These are phyloP conservation scores for Balaeniceps rex DNA, from an alignment of 2,113 vertebrate species.

Conservation along the genomic window DNA sequence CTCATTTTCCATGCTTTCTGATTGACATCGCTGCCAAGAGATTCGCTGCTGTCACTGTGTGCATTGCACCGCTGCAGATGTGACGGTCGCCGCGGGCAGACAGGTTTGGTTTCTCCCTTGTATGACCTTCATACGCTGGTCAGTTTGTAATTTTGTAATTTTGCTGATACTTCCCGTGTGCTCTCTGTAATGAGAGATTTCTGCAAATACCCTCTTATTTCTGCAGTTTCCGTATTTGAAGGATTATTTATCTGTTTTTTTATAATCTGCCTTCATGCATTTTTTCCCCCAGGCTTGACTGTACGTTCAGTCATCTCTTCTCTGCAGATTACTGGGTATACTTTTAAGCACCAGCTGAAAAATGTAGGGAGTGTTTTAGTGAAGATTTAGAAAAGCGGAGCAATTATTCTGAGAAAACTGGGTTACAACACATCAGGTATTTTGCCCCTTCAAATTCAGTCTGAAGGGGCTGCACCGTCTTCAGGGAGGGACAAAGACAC, in stretches of 20 bases:
- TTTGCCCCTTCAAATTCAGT: not conserved
- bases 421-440: not conserved
- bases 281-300: not conserved
- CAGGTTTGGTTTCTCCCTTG: not conserved
- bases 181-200: not conserved
- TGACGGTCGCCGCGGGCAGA: rapidly evolving
- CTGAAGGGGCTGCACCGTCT: not conserved
- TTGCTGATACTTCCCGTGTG: not conserved
- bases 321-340: not conserved
- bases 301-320: not conserved
- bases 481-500: not conserved
- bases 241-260: not conserved
- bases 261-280: not conserved
- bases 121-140: not conserved
- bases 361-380: not conserved
- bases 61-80: rapidly evolving
- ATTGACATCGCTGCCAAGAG: not conserved
- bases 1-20: not conserved
- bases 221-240: not conserved
- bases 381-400: not conserved
- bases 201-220: not conserved
- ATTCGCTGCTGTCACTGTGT: rapidly evolving
- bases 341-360: not conserved
- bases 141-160: not conserved
- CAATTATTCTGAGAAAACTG: not conserved